phyloP scores from a whole-genome alignment of 2,113 vertebrate genomes.

The Lophotis ruficrista region DNA sequence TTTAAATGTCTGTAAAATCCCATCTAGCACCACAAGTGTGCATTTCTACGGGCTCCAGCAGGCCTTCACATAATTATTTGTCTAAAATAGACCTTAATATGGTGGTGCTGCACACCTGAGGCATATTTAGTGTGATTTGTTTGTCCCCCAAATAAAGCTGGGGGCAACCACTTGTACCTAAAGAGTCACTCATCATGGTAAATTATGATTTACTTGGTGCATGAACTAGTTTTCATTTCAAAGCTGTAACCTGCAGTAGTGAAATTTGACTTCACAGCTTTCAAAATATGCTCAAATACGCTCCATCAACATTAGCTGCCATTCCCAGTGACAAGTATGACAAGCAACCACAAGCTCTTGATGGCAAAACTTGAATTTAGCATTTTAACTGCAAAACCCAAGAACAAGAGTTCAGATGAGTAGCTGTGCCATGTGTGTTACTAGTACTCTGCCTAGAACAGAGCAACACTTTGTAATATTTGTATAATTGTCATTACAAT shows the following conservation, averaged over 20 bases:
- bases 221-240: not conserved
- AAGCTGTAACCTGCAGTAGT: not conserved
- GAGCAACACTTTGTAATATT: not conserved
- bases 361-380: not conserved
- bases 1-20: not conserved
- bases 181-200: not conserved
- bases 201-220: not conserved
- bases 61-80: not conserved
- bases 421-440: not conserved
- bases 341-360: not conserved
- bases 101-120: not conserved
- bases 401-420: not conserved
- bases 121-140: not conserved
- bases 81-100: not conserved
- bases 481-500: not conserved
- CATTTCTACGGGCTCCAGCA: not conserved
- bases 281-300: not conserved
- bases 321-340: not conserved
- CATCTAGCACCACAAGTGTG: not conserved
- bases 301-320: not conserved
- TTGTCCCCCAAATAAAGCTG: not conserved
- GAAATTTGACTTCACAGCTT: not conserved
- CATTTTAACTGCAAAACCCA: not conserved
- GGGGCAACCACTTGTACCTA: not conserved
- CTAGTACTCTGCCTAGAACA: not conserved